phyloP scores from a whole-genome alignment of 35 echinoderm and acorn worm genomes.

The Amphiura filiformis region DNA sequence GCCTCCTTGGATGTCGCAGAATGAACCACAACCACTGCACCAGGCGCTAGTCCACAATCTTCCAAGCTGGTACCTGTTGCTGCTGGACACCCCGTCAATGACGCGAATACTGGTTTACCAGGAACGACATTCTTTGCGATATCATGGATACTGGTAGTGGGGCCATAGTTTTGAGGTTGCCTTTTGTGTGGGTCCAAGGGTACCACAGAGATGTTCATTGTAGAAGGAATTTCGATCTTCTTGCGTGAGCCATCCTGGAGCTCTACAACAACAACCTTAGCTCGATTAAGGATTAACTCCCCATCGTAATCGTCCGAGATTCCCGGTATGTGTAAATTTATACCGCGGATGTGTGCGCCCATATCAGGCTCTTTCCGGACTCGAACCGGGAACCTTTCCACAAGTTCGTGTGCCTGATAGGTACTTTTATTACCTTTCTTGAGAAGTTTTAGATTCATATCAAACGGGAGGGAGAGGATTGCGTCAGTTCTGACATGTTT shows the following conservation, averaged over 20 bases:
- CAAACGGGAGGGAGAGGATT: not conserved
- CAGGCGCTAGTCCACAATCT: not conserved
- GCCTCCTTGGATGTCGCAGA: not conserved
- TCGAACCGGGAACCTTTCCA: not conserved
- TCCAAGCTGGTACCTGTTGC: no score
- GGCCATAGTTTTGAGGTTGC: not conserved
- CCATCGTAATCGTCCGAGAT: not conserved
- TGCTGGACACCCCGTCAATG: no score
- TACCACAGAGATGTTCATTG: not conserved
- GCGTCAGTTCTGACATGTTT: not conserved
- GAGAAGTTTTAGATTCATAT: not conserved
- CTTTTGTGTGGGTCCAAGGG: not conserved
- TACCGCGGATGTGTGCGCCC: not conserved
- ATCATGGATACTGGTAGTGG: not conserved
- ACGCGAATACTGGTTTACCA: not conserved
- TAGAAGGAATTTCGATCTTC: not conserved
- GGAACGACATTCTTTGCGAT: not conserved
- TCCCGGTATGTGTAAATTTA: not conserved
- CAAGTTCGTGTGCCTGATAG: not conserved
- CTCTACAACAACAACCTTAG: not conserved
- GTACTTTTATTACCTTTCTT: not conserved
- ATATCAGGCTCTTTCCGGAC: not conserved
- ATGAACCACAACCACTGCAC: not conserved
- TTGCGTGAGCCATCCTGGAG: not conserved
- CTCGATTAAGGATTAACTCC: not conserved